Percentiles rank a stretch among this genome's conserved stretches.
These are phyloP conservation scores for Tokudaia muenninki DNA, from an alignment of 2,797 vertebrate species.

Conservation along the genomic window DNA sequence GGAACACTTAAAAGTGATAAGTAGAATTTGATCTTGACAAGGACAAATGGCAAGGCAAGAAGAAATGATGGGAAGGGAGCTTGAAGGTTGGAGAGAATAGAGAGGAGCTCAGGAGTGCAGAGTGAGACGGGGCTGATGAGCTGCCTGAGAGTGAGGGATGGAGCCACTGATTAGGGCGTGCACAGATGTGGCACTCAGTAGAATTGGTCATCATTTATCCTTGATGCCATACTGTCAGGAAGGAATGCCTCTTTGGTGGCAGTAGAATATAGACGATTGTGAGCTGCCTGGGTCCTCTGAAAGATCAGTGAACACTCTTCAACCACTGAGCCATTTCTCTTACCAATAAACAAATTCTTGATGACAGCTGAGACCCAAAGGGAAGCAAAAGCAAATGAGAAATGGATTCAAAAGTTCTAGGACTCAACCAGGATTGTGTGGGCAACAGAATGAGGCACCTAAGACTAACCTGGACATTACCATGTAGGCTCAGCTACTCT, in stretches of 20 bases:
- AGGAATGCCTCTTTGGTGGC: neutral
- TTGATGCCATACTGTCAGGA: neutral
- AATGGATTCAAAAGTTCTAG: neutral
- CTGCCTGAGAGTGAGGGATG: neutral
- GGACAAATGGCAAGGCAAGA: neutral
- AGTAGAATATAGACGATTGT: neutral
- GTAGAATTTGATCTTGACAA: neutral
- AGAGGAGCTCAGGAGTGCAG: neutral
- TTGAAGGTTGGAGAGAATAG: neutral
- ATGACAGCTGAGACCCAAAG: neutral
- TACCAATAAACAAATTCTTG: neutral
- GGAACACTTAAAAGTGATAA: neutral
- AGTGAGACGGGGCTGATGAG: neutral
- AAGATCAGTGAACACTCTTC: neutral
- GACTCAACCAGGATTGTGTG: neutral
- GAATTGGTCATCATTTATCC: neutral
- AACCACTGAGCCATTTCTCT: neutral
- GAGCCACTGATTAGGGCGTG: neutral
- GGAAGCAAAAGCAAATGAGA: neutral
- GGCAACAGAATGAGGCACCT: neutral
- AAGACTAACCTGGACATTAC: neutral
- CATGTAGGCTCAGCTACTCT: neutral
- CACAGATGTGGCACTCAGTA: too few species aligned
- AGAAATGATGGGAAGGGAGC: neutral
- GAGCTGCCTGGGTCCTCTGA: neutral